Evolutionary conservation across 2,888 invertebrate genomes (phyloP).

Genomic region (Colletes collaris): DNA sequence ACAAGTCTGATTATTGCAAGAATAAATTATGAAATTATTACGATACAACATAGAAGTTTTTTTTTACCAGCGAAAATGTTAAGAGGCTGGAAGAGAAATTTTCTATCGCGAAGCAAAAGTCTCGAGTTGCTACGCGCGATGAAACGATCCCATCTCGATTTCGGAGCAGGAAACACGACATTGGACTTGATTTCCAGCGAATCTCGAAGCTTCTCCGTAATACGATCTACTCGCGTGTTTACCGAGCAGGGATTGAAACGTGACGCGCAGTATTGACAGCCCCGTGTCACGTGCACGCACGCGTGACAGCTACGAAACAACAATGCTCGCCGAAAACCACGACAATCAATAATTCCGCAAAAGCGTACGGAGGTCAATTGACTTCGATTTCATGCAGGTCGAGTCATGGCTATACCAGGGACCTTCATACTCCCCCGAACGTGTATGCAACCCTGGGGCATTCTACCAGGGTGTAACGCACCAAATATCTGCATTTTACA

Average conservation of each 20-base stretch:
- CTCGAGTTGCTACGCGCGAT: neutral
- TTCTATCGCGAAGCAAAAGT: neutral
- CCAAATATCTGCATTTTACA: too few species aligned
- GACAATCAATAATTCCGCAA: constrained; percentile 51
- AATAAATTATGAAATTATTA: too few species aligned
- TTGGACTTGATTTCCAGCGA: constrained; percentile 19
- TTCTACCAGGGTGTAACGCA: neutral
- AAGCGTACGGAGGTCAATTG: constrained; percentile 22
- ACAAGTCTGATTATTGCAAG: too few species aligned
- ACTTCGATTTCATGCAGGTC: constrained; percentile 1
- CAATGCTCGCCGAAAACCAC: constrained; percentile 49
- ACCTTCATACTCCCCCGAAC: neutral
- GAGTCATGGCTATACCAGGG: neutral
- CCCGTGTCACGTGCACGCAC: constrained; percentile 62
- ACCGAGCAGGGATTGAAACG: constrained; percentile 48
- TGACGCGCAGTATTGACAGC: constrained; percentile 60
- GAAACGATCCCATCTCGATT: neutral
- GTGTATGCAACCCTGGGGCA: neutral
- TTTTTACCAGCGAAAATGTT: too few species aligned
- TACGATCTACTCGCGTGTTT: constrained; percentile 51
- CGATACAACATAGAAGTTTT: too few species aligned
- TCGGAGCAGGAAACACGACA: constrained; percentile 21
- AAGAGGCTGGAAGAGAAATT: neutral
- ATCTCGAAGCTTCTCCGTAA: constrained; percentile 26
- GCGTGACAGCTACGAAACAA: constrained; percentile 61